phyloP scores from a whole-genome alignment of 2,888 invertebrate species.

The Dasysyrphus albostriatus region DNA sequence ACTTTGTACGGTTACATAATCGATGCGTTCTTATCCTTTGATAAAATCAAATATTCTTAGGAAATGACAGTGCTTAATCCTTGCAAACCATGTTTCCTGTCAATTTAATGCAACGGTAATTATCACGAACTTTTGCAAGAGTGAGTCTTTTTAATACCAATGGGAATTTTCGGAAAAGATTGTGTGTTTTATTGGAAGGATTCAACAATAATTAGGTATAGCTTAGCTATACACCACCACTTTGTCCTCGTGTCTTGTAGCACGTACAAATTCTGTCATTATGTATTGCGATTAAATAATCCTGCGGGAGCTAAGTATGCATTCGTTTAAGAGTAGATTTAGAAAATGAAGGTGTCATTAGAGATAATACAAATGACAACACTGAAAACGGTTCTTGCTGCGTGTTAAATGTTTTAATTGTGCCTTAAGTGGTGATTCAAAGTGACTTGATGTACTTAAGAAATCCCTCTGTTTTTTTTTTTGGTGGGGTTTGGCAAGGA shows the following conservation, averaged over 20 bases:
- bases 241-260: not conserved
- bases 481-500: not conserved
- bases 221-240: not conserved
- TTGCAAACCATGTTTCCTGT: slow-evolving; percentile 20
- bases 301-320: not conserved
- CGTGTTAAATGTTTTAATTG: not conserved
- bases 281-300: slow-evolving; percentile 14
- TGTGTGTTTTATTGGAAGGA: slow-evolving; percentile 2
- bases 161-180: slow-evolving; percentile 3
- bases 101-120: slow-evolving; percentile 28
- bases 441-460: not conserved
- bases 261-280: slow-evolving; percentile 23
- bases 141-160: not conserved
- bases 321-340: slow-evolving; percentile 3
- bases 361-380: not conserved
- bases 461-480: not conserved
- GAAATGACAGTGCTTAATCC: slow-evolving; percentile 20
- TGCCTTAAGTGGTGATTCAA: slow-evolving; percentile 10
- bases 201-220: not conserved
- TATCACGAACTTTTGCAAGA: slow-evolving; percentile 16
- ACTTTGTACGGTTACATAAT: not conserved
- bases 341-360: not conserved
- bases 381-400: not conserved
- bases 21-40: not conserved
- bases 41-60: slow-evolving; percentile 3